A percentile compares a stretch with the other conserved stretches of the same genome.
phyloP scores from a whole-genome alignment of 2,797 vertebrate species.

The Urocyon cinereoargenteus region DNA sequence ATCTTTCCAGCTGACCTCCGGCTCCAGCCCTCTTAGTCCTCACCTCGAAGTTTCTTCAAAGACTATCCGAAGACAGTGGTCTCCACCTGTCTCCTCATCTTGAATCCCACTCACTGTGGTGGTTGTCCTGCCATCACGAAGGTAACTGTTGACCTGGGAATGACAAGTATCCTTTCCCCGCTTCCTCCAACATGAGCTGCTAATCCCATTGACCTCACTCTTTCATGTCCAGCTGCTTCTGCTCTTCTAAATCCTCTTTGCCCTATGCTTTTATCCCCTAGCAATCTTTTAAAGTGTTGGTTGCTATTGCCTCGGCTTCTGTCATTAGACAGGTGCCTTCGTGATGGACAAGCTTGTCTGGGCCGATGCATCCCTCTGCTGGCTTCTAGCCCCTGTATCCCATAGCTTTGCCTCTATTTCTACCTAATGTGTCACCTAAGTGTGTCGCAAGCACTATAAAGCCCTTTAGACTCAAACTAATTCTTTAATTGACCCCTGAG shows the following conservation, averaged over 20 bases:
- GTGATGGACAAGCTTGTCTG: not conserved
- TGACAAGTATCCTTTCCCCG: not conserved
- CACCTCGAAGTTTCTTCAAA: not conserved
- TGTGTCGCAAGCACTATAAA: not conserved
- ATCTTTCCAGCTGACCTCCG: not conserved
- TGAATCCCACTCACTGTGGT: not conserved
- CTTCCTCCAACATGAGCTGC: not conserved
- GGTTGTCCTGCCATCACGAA: not conserved
- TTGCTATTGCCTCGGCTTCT: not conserved
- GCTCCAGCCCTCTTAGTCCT: not conserved
- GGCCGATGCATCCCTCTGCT: not conserved
- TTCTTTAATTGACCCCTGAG: not conserved
- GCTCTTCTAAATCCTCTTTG: not conserved
- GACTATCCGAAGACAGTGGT: not conserved
- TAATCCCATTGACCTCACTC: rapidly evolving
- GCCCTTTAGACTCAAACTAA: not conserved
- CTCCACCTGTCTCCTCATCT: not conserved
- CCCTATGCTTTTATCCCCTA: not conserved
- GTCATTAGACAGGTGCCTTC: not conserved
- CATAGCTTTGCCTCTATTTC: not conserved
- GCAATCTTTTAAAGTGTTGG: not conserved
- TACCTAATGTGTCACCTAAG: not conserved
- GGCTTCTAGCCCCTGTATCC: too few relatives aligned
- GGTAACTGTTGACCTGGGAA: not conserved
- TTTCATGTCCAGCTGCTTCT: not conserved